Base-by-base conservation (phyloP, 92 coral and sea anemone genomes). In the Porites divaricata region DNA sequence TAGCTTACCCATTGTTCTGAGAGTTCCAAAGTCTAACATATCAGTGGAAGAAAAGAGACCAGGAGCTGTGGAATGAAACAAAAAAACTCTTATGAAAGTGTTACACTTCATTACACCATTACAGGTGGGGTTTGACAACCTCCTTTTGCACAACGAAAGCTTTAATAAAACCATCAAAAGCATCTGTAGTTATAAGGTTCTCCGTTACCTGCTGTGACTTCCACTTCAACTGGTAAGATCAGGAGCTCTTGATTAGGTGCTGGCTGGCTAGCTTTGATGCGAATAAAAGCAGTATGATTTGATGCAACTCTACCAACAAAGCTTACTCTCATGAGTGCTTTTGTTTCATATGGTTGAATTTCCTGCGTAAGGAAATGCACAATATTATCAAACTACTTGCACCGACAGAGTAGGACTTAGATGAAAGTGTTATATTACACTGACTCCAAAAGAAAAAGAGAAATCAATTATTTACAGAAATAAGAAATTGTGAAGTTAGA, bases 211-310 rank as follows among this genome's bases (percentile, higher is more conserved):
- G 98, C 8, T 83, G 98, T 82, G 62, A 96, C 99, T 81, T 96
- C 99, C 62, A 96, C 96, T 91, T 96, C 99, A 83, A 96, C 97
- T 65, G 99, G 99, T 73, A 96, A 92, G 85, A 96, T 96, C 76
- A 96, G 89, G 58, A 96, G 90, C 84, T 95, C 95, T 25, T 84
- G 90, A 9, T 68, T 83, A 25, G 96, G 91, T 24, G 95, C 90
- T 51, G 98, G 95, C 66, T 90, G 90, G 63, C 94, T 96, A 11
- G 99, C 91, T 81, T 93, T 95, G 68, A 96, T 96, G 51, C 99
- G 93, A 86, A 96, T 87, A 72, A 95, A 96, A 2, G 99, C 95
- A 76, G 99, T 96, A 88, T 96, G 98, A 64, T 96, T 96, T 81
- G 89, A 91, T 59, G 96, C 94, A 53, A 91, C 89, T 53, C 94